Conservation (phyloP, 2,888 invertebrate genomes). For the Anorthoa munda region DNA sequence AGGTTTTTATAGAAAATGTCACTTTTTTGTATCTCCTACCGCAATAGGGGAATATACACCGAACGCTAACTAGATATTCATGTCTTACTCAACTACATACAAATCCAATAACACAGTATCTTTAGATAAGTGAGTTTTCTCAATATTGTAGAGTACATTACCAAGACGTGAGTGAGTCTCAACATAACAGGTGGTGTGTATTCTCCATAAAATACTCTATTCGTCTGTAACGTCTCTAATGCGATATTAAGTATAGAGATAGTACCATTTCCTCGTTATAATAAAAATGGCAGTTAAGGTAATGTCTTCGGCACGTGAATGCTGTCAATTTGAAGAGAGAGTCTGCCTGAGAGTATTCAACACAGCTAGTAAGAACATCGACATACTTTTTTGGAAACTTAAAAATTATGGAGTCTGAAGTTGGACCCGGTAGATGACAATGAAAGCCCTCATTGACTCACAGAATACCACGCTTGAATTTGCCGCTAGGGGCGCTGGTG, state of each 20-base stretch:
- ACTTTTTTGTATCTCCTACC: neutral
- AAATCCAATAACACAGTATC: neutral
- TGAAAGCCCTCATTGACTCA: no score
- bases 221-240: slow-evolving; percentile 48
- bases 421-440: no score
- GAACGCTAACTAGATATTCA: neutral
- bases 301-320: slow-evolving; percentile 44
- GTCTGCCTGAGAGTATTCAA: slow-evolving; percentile 16
- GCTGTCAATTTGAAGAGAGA: slow-evolving; percentile 40
- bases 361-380: neutral
- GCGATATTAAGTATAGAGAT: slow-evolving; percentile 55
- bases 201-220: slow-evolving; percentile 29
- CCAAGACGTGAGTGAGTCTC: neutral
- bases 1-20: no score
- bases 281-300: slow-evolving; percentile 52
- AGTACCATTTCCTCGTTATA: slow-evolving; percentile 46
- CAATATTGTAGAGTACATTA: neutral
- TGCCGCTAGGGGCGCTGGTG: no score
- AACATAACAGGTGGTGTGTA: slow-evolving; percentile 27
- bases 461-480: no score
- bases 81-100: neutral
- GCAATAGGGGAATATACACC: neutral
- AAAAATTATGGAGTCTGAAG: no score
- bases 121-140: neutral
- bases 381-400: neutral